Conservation (phyloP, 2,797 vertebrate species). For the Sylvilagus floridanus region DNA sequence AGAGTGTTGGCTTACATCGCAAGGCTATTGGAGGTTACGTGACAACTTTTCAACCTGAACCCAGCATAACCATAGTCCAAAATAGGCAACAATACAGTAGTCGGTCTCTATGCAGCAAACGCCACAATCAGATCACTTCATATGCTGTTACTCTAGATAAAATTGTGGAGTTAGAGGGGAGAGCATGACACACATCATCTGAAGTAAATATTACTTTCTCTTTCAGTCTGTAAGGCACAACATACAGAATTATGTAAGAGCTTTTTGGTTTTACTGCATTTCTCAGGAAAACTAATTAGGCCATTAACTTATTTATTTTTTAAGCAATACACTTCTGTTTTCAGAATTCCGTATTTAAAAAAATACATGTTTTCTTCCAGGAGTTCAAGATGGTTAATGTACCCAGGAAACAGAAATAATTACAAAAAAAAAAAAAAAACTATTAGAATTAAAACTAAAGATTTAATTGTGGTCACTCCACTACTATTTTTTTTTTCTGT, state of each 20-base stretch:
- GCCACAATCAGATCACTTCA: not conserved
- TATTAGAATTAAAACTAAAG: not conserved
- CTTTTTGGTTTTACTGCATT: not conserved
- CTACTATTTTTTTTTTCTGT: constrained; percentile 5
- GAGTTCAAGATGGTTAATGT: not conserved
- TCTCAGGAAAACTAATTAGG: not conserved
- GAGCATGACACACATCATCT: not conserved
- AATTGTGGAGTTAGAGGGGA: not conserved
- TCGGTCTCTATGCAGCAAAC: not conserved
- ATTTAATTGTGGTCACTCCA: not conserved
- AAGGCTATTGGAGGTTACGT: not conserved
- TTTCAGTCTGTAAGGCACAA: not conserved
- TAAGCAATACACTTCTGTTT: not conserved
- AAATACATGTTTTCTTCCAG: not conserved
- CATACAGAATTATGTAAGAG: not conserved
- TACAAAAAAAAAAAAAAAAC: not conserved
- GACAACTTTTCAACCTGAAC: constrained; percentile 46
- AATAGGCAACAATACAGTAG: not conserved
- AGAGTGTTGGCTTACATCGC: constrained; percentile 39
- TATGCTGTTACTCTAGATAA: not conserved
- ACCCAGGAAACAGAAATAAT: constrained; percentile 9
- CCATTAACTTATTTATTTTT: not conserved
- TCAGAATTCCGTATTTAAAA: constrained; percentile 39
- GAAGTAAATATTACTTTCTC: not conserved
- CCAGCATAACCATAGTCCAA: constrained; percentile 61